Evolutionary conservation across 1,140 invertebrate genomes (phyloP).

Genomic region (Mactra quadrangularis): DNA sequence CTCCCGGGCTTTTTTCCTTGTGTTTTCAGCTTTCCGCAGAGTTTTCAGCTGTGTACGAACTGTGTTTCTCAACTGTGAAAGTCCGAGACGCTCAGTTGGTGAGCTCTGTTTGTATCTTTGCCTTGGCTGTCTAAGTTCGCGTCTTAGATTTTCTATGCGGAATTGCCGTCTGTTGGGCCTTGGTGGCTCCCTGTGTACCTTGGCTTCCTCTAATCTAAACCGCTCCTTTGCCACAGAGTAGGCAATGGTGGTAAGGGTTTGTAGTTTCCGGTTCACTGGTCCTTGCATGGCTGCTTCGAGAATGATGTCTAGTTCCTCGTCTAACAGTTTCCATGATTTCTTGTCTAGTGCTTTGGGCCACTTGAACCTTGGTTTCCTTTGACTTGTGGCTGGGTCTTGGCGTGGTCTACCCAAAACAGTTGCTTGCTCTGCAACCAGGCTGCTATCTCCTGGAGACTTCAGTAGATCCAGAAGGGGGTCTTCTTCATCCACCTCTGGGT

Average conservation of each 20-base stretch:
- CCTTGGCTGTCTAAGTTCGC: conserved; percentile 28
- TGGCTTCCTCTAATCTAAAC: conserved; percentile 8
- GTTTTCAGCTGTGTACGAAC: conserved; percentile 24
- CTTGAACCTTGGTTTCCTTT: conserved; percentile 25
- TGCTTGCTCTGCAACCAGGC: neutral
- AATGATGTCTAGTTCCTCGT: conserved; percentile 34
- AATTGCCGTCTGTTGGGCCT: neutral
- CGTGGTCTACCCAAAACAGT: conserved; percentile 34
- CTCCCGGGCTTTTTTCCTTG: conserved; percentile 17
- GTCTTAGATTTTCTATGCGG: conserved; percentile 9
- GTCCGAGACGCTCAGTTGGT: conserved; percentile 2
- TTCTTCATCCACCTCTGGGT: conserved; percentile 29
- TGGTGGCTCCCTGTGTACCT: conserved; percentile 1
- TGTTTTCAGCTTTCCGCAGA: conserved; percentile 37
- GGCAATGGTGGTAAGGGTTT: conserved; percentile 21
- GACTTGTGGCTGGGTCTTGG: conserved; percentile 6
- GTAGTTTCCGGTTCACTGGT: conserved; percentile 28
- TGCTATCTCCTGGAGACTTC: conserved; percentile 2
- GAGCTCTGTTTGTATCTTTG: conserved; percentile 7
- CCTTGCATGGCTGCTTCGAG: conserved; percentile 43
- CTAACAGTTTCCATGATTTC: conserved; percentile 26
- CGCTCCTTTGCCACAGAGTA: conserved; percentile 22
- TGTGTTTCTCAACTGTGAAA: conserved; percentile 34
- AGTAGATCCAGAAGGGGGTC: conserved; percentile 39
- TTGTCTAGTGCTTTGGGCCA: conserved; percentile 39